Evolutionary conservation across 2,888 invertebrate species (phyloP), one percentile per base, ranked within the genome.

Genomic region (Habrosyne pyritoides): DNA sequence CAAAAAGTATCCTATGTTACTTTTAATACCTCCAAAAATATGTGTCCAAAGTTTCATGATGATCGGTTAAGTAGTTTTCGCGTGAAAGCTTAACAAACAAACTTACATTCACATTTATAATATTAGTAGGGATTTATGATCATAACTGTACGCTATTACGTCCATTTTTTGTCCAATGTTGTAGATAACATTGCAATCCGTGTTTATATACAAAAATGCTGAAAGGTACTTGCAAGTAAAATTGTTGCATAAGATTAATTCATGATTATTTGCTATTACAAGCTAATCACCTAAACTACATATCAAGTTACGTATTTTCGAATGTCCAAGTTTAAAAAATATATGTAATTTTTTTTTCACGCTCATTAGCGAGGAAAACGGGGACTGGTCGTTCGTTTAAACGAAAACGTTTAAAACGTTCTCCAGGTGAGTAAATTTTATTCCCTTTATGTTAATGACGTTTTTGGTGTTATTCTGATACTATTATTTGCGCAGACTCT

Each of bases 401-500:
- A 83, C 81, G 84, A 76, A 86, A 84, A 80, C 87, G 89, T 64
- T 77, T 83, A 73, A 90, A 89, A 77, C 87, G 91, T 48, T 85
- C 89, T 64, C 66, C 86, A 69, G 90, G 91, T 88, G 75, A 84
- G 80, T 73, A 73, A 69, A 66, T 76, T 71, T 72, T 71, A 61
- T 66, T 65, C 63, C 55, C 68, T 64, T 71, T 75, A 66, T 71
- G 61, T 66, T 60, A 7, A 49, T 48, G 30, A 52, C 53, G 54
- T 65, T 61, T 52, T 61, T 53, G 54, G 47, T 50, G 30, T 62
- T 54, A 56, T 61, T 60, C 55, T 64, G 53, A 67, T 54, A 65
- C 64, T 30, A 53, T 54, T 60, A 55, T 62, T 58, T 65, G 71
- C 84, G 48, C 86, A 97, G 97, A 97, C 78, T 95, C 96, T 0